Conservation (phyloP, 64 coral and sea anemone genomes). For the Orbicella faveolata region DNA sequence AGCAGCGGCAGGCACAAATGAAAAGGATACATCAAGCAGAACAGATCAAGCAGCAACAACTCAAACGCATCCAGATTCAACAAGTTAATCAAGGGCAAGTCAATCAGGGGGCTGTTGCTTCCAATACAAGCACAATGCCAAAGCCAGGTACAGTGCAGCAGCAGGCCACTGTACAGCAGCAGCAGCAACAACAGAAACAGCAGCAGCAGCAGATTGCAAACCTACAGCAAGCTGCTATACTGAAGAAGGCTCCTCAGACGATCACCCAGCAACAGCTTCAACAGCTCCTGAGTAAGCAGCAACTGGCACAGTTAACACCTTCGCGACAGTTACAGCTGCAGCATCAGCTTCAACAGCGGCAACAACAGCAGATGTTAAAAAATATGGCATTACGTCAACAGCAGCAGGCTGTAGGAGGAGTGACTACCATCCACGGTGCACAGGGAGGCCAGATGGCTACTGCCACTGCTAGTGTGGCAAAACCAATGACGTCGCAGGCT, state of each 20-base stretch:
- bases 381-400: constrained; percentile 29
- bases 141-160: constrained; percentile 27
- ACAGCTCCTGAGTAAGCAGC: constrained; percentile 47
- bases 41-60: constrained; percentile 52
- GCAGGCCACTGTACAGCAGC: constrained; percentile 25
- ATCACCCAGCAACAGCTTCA: constrained; percentile 39
- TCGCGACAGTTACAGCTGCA: constrained; percentile 29
- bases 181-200: constrained; percentile 22
- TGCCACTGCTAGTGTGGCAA: constrained; percentile 33
- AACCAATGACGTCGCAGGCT: constrained; percentile 25
- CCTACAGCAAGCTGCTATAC: constrained; percentile 30
- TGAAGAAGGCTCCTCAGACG: constrained; percentile 32
- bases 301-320: constrained; percentile 34
- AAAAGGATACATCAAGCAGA: constrained; percentile 20
- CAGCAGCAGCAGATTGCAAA: constrained; percentile 32
- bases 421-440: constrained; percentile 31
- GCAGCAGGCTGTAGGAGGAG: constrained; percentile 14
- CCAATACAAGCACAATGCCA: not conserved
- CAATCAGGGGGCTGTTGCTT: constrained; percentile 16
- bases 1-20: constrained; percentile 17
- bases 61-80: constrained; percentile 32
- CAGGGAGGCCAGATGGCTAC: constrained; percentile 25
- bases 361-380: constrained; percentile 16
- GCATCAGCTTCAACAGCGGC: constrained; percentile 39
- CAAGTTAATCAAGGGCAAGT: constrained; percentile 33